Conservation (phyloP, 1,140 invertebrate genomes). For the Coenobita brevimanus region DNA sequence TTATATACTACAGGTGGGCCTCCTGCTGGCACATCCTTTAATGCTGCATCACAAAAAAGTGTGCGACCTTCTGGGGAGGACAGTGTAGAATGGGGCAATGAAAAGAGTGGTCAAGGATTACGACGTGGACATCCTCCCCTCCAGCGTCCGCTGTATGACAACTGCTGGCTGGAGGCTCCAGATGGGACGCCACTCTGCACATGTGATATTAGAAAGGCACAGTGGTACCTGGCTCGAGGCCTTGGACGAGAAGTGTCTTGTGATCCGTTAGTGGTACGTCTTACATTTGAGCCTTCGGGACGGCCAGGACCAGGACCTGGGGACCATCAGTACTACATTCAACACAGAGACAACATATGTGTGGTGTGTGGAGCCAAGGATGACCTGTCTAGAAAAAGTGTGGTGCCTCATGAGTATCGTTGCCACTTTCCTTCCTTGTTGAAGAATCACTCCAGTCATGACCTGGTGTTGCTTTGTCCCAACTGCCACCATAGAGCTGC, state of each 20-base stretch:
- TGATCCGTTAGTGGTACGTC: conserved; percentile 81
- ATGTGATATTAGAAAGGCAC: conserved; percentile 85
- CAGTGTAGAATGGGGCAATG: not conserved
- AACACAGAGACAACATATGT: conserved; percentile 84
- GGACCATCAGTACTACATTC: conserved; percentile 70
- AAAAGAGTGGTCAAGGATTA: not conserved
- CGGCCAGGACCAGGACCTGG: conserved; percentile 81
- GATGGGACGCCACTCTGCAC: conserved; percentile 87
- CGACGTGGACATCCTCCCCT: conserved; percentile 72
- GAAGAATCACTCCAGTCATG: conserved; percentile 89
- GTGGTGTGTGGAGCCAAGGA: conserved; percentile 85
- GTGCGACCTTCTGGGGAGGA: too few species aligned
- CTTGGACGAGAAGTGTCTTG: conserved; percentile 80
- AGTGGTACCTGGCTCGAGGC: conserved; percentile 82
- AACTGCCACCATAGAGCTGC: conserved; percentile 84
- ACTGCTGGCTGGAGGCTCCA: conserved; percentile 85
- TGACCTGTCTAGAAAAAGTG: conserved; percentile 84
- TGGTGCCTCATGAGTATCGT: conserved; percentile 88
- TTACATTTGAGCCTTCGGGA: conserved; percentile 88
- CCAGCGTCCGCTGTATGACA: conserved; percentile 84
- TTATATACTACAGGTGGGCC: too few species aligned
- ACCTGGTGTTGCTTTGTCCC: conserved; percentile 84
- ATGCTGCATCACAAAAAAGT: too few species aligned
- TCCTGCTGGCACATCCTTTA: too few species aligned
- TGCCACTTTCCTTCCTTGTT: conserved; percentile 86